A percentile compares a stretch with the other conserved stretches of the same genome.
Evolutionary conservation across 1,140 invertebrate genomes (phyloP).

Genomic region (Psix sp.): DNA sequence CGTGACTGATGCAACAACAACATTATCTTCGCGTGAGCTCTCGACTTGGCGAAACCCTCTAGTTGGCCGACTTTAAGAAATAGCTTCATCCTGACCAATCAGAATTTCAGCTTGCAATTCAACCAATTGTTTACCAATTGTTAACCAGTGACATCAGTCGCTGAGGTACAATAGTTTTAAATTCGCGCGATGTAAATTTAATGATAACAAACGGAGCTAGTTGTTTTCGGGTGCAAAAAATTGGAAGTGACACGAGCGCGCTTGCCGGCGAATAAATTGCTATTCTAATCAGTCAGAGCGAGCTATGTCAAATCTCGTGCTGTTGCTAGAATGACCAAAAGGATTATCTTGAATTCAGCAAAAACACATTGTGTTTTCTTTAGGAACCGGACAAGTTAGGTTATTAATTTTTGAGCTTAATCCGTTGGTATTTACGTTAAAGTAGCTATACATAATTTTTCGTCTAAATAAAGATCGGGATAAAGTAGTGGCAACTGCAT

Average conservation of each 20-base stretch:
- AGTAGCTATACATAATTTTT: slow-evolving; percentile 50
- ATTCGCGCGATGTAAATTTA: slow-evolving; percentile 27
- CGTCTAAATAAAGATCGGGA: slow-evolving; percentile 48
- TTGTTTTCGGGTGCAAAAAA: background rate
- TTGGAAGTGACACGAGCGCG: slow-evolving; percentile 2
- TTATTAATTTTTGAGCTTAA: slow-evolving; percentile 46
- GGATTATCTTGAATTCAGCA: slow-evolving; percentile 36
- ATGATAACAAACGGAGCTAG: slow-evolving; percentile 37
- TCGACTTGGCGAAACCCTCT: too few species aligned
- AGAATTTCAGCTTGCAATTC: slow-evolving; percentile 1
- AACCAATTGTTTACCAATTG: slow-evolving; percentile 14
- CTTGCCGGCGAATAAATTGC: slow-evolving; percentile 29
- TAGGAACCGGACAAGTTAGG: slow-evolving; percentile 22
- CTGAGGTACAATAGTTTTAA: slow-evolving; percentile 18
- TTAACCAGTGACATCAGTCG: too few species aligned
- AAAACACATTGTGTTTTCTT: slow-evolving; percentile 38
- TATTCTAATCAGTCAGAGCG: slow-evolving; percentile 33
- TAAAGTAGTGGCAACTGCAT: slow-evolving; percentile 28
- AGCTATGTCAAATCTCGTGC: slow-evolving; percentile 35
- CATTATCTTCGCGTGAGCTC: slow-evolving; percentile 64
- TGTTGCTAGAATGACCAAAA: slow-evolving; percentile 25
- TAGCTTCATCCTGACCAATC: too few species aligned
- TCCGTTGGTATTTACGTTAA: slow-evolving; percentile 39
- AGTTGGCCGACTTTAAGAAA: too few species aligned
- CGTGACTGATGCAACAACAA: slow-evolving; percentile 73